A percentile compares a stretch with the other conserved stretches of the same genome.
phyloP scores from a whole-genome alignment of 2,797 vertebrate genomes.

The Onychomys leucogaster region DNA sequence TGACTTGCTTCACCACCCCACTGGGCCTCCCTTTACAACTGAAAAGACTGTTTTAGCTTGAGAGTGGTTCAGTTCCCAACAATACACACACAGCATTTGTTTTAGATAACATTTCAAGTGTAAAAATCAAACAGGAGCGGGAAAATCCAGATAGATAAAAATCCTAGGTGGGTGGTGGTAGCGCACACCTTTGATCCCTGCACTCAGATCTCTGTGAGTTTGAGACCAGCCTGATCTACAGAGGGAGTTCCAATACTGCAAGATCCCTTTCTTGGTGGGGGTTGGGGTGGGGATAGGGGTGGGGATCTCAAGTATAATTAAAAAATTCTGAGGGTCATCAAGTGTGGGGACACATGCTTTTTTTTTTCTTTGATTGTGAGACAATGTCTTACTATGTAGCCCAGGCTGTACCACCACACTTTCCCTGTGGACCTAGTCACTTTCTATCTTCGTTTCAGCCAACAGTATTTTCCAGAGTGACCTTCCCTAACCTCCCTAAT shows the following conservation, averaged over 20 bases:
- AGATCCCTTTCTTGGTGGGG: background rate
- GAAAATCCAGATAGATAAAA: slow-evolving; percentile 31
- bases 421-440: background rate
- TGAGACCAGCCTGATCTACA: background rate
- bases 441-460: background rate
- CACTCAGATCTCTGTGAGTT: background rate
- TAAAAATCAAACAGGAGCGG: background rate
- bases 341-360: background rate
- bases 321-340: background rate
- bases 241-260: background rate
- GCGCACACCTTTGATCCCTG: background rate
- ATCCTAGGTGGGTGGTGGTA: background rate
- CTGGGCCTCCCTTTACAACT: background rate
- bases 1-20: background rate
- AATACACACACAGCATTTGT: background rate
- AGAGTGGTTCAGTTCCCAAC: background rate
- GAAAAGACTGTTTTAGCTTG: background rate
- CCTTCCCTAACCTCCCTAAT: background rate
- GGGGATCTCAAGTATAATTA: background rate
- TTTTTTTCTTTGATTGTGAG: background rate
- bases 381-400: background rate
- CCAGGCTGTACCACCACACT: too few relatives aligned
- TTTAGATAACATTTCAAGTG: background rate
- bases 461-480: background rate
- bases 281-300: too few relatives aligned